These are phyloP conservation scores for Gibbula magus DNA, from an alignment of 2,888 invertebrate genomes.

Conservation along the genomic window DNA sequence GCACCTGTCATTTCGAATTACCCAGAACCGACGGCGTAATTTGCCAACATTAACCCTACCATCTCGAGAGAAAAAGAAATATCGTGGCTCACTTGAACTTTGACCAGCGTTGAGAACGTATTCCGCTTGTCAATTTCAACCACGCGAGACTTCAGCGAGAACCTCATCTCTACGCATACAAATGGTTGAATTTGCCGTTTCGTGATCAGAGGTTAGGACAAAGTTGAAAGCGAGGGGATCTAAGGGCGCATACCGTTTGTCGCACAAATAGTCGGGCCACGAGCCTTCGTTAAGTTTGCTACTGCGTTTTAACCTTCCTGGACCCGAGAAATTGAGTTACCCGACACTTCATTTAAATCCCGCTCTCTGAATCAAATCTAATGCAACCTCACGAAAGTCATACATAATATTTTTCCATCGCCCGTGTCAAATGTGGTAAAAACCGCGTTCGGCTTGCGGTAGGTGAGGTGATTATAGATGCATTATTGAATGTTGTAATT, in stretches of 20 bases:
- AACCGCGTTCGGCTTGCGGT: too few species aligned
- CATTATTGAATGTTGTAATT: too few species aligned
- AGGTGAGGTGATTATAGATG: too few species aligned
- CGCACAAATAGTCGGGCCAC: not conserved
- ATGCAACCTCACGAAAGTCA: not conserved
- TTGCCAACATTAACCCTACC: conserved; percentile 27
- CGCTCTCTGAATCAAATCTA: conserved; percentile 4
- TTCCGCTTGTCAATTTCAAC: conserved; percentile 25
- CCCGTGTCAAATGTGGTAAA: too few species aligned
- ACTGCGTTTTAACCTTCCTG: conserved; percentile 6
- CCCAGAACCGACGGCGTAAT: conserved; percentile 12
- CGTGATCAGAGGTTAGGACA: not conserved
- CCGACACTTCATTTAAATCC: conserved; percentile 7
- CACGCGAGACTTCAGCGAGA: conserved; percentile 7
- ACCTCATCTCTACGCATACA: conserved; percentile 24
- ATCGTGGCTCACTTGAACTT: conserved; percentile 29
- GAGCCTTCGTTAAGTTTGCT: not conserved
- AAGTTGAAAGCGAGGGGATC: not conserved
- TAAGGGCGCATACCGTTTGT: conserved; percentile 1
- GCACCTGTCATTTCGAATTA: conserved; percentile 29
- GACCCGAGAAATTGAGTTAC: conserved; percentile 12
- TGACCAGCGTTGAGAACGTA: conserved; percentile 2
- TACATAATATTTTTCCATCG: not conserved
- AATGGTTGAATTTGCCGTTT: conserved; percentile 20
- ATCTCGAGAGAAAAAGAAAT: conserved; percentile 20